Evolutionary conservation across 2,797 vertebrate species (phyloP).

Genomic region (Anniella stebbinsi): DNA sequence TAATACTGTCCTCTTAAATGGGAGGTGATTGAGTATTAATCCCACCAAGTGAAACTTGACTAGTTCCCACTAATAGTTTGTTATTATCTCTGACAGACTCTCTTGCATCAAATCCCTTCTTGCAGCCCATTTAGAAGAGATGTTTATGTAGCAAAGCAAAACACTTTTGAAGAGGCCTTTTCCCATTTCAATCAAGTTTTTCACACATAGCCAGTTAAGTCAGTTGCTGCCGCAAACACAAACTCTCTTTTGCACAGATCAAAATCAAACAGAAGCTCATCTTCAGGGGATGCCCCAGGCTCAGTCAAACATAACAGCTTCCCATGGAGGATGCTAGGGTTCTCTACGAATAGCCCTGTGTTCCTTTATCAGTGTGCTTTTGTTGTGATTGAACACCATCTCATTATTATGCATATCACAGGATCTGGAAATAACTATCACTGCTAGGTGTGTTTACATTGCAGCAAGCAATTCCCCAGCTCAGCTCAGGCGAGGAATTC

Average conservation of each 20-base stretch:
- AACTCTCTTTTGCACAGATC: slow-evolving; percentile 58
- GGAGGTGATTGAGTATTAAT: slow-evolving; percentile 63
- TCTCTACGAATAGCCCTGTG: slow-evolving; percentile 20
- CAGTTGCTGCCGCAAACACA: slow-evolving; percentile 55
- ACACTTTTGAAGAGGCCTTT: slow-evolving; percentile 63
- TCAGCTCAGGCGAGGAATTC: slow-evolving; percentile 8
- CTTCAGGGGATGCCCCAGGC: slow-evolving; percentile 47
- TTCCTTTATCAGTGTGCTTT: slow-evolving; percentile 43
- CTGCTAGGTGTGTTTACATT: slow-evolving; percentile 39
- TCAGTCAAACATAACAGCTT: slow-evolving; percentile 52
- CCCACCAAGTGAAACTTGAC: slow-evolving; percentile 52
- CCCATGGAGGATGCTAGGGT: slow-evolving; percentile 32
- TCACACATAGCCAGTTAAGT: slow-evolving; percentile 48
- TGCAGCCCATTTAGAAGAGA: slow-evolving; percentile 55
- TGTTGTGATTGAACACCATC: slow-evolving; percentile 40
- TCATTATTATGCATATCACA: slow-evolving; percentile 53
- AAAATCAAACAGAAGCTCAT: slow-evolving; percentile 67
- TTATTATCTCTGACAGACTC: slow-evolving; percentile 61
- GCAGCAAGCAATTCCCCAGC: slow-evolving; percentile 30
- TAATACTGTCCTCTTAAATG: slow-evolving; percentile 54
- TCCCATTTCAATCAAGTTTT: slow-evolving; percentile 62
- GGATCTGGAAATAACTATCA: slow-evolving; percentile 36
- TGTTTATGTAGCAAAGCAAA: slow-evolving; percentile 65
- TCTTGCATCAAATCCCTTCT: slow-evolving; percentile 62
- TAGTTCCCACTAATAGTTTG: slow-evolving; percentile 61